Base-by-base conservation (phyloP, 2,113 vertebrate species). In the Neolamprologus variostigma region DNA sequence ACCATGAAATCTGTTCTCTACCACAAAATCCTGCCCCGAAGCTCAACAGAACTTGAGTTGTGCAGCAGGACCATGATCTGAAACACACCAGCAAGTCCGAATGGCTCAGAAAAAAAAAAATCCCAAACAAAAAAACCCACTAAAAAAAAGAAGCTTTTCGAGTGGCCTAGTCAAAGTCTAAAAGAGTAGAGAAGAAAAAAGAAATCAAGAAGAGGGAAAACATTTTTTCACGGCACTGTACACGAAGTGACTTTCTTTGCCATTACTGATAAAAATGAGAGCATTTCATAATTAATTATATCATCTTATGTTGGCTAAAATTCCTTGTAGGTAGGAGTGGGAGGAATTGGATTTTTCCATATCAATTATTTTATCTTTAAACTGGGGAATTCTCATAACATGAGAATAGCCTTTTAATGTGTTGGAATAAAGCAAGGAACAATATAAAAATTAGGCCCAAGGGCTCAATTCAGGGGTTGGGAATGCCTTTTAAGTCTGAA, bases 401-500 rank as follows among this genome's bases (percentile, higher is more conserved):
- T 55, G n/a, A 81, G 31, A 90, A 21, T 57, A 55, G 81, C 54
- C 90, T 89, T 86, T 92, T 85, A 94, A 89, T 90, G 82, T 80
- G 83, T 86, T 66, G 90, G 91, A 94, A 92, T 91, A 92, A 94
- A 94, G 89, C 54, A 78, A 82, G 78, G 66, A 87, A 66, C 26
- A 50, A 88, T 94, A 89, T 91, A 91, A 88, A 94, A 94, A 88
- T 55, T 50, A 86, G 89, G 73, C 90, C 89, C 90, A 85, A 88
- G 93, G 94, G 89, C 90, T 86, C 37, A 31, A 89, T 91, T 88
- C 82, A 93, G 91, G 89, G 71, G 81, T 84, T 85, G 84, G 81
- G 78, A 92, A 91, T 92, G 92, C 68, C 92, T 94, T 94, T 95
- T 87, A 93, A 89, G 88, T 95, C 80, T 94, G 82, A 90, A 91